phyloP scores from a whole-genome alignment of 2,797 vertebrate species.

The Eutrigla gurnardus region DNA sequence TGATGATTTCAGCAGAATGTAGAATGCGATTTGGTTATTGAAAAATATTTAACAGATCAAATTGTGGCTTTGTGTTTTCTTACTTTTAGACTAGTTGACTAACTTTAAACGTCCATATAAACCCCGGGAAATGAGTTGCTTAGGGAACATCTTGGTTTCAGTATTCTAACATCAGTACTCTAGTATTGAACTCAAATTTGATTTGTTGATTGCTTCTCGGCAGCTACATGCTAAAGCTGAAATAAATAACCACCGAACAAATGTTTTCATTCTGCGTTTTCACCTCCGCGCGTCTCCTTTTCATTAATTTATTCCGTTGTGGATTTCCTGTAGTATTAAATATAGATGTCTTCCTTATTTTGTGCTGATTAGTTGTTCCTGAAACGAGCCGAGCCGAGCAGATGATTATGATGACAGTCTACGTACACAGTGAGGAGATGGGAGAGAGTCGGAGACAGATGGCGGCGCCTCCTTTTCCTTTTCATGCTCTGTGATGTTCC shows the following conservation, averaged over 20 bases:
- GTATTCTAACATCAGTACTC: not conserved
- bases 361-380: not conserved
- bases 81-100: no score
- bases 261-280: not conserved
- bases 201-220: not conserved
- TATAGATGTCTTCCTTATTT: not conserved
- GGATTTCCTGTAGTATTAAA: not conserved
- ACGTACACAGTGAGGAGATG: slow-evolving; percentile 14
- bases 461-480: slow-evolving; percentile 38
- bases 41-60: no score
- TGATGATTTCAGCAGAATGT: no score
- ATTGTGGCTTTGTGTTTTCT: no score
- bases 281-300: not conserved
- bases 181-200: not conserved
- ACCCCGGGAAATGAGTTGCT: no score
- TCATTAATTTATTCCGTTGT: not conserved
- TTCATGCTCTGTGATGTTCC: slow-evolving; percentile 53
- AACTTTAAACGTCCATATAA: no score
- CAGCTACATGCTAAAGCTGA: not conserved
- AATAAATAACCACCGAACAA: not conserved
- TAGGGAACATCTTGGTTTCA: no score
- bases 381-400: no score
- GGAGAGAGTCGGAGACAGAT: slow-evolving; percentile 21
- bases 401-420: slow-evolving; percentile 1
- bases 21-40: no score